Conservation (phyloP, 2,888 invertebrate genomes). For the Poecilus cupreus region DNA sequence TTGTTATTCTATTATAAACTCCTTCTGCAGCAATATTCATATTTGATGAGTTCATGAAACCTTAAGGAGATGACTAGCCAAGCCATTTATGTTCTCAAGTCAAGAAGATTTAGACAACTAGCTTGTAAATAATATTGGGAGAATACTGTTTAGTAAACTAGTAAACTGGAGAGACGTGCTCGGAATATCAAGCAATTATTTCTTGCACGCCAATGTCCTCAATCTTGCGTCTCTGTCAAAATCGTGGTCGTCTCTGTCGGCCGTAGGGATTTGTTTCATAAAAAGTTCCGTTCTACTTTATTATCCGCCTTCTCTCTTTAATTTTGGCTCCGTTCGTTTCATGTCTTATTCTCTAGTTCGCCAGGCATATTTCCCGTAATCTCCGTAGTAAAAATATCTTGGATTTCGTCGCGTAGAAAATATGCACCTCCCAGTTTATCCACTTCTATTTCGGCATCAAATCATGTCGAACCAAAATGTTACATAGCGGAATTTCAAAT, state of each 20-base stretch:
- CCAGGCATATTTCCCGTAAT: slow-evolving; percentile 49
- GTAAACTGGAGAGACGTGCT: slow-evolving; percentile 15
- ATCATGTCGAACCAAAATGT: too few species aligned
- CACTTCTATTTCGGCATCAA: background rate
- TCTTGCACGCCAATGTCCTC: slow-evolving; percentile 12
- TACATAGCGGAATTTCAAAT: too few species aligned
- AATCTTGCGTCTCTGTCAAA: background rate
- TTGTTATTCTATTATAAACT: slow-evolving; percentile 21
- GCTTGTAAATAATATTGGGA: too few species aligned
- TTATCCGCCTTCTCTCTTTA: slow-evolving; percentile 51
- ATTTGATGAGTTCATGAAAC: background rate
- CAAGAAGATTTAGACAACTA: background rate
- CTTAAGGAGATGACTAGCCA: background rate
- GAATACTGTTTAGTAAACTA: too few species aligned
- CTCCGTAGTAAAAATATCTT: slow-evolving; percentile 39
- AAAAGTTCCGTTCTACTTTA: slow-evolving; percentile 55
- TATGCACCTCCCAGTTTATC: background rate
- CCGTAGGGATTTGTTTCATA: slow-evolving; percentile 50
- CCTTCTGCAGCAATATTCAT: background rate
- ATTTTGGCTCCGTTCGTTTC: slow-evolving; percentile 42
- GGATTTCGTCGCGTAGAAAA: background rate
- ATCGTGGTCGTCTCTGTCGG: background rate
- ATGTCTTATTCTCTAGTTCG: slow-evolving; percentile 46
- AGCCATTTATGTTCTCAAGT: background rate
- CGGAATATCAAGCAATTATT: slow-evolving; percentile 27